Base-by-base conservation (phyloP, 2,888 invertebrate species). In the Pemphredon lugubris region DNA sequence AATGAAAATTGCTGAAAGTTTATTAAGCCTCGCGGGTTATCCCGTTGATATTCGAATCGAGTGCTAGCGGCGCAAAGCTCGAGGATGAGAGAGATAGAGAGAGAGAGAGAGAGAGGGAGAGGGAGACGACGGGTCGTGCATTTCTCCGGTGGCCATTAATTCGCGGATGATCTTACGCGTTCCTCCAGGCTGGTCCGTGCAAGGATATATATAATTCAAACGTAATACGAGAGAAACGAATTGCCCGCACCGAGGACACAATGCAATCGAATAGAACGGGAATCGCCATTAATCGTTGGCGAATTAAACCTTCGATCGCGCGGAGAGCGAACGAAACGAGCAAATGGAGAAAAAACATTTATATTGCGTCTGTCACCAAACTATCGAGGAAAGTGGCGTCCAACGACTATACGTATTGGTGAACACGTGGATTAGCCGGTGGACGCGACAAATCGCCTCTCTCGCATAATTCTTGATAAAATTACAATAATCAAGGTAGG, bases 121-220 rank as follows among this genome's bases (percentile, higher is more conserved):
- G 42, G 4, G 42, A 16, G 20, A n/a, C 34, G 9, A 34, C 34
- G 34, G n/a, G 34, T n/a, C 34, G 2, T 34, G 34, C 34, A n/a
- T 34, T 34, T 34, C 34, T 34, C n/a, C 34, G 34, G 4, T 34
- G 34, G 34, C n/a, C 34, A 34, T 34, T 34, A 34, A 34, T 34
- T 34, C 34, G n/a, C 34, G 34, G 34, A 34, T 34, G 34, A 34
- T 34, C 34, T n/a, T 34, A 34, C 34, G 34, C n/a, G 34, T 34
- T 34, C 34, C n/a, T 9, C 30, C 30, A 9, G 6, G 7, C 11
- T 34, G 3, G 11, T 34, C 3, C 34, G 34, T n/a, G 34, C 6
- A 30, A 9, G 9, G 6, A 30, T n/a, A n/a, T 11, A n/a, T 7
- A 34, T 34, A 34, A 34, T 34, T 34, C 34, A 34, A 4, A n/a